Evolutionary conservation across 2,888 invertebrate species (phyloP), one percentile per base, ranked within the genome.

Genomic region (Thymelicus lineola): DNA sequence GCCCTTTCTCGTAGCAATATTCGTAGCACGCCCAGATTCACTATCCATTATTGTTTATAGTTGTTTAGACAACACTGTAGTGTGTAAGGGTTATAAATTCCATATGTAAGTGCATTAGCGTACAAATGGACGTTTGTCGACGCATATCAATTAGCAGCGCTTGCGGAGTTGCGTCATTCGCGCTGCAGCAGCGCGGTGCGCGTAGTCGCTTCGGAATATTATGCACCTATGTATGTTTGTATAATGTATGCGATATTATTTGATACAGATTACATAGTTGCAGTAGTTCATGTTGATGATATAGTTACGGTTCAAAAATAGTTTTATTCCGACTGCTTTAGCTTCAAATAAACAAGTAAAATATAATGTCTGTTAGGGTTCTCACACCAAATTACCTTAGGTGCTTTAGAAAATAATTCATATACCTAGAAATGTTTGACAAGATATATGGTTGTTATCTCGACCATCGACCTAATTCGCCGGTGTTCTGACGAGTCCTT

Each of bases 81-180:
- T 48, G 36, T 42, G 38, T 38, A 42, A 60, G 17, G 50, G 15
- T 50, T 63, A 63, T 36, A 50, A n/a, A 62, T 62, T 48, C 14
- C 35, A 62, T 35, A 38, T 38, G 63, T 53, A 36, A 38, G 48
- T 50, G 17, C 20, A 53, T 53, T 38, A 38, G 53, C 53, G 53
- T 53, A 53, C 53, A 63, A 63, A 63, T 53, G 48, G 58, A 59
- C 66, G 66, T 48, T 66, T 36, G 58, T 59, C 57, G n/a, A 59
- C 36, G 66, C 66, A 66, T 66, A 59, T 66, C 58, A 66, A 59
- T 66, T 48, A 48, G 66, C 12, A 35, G 35, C 58, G 57, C 42
- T 48, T 15, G 48, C 48, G 48, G 9, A 12, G 53, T 63, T 36
- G 53, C 63, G 63, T 53, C 63, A 53, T 17, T 50, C 63, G 15